Percentiles rank a stretch among this genome's conserved stretches.
Evolutionary conservation across 2,888 invertebrate species (phyloP).

Genomic region (Pyralis farinalis): DNA sequence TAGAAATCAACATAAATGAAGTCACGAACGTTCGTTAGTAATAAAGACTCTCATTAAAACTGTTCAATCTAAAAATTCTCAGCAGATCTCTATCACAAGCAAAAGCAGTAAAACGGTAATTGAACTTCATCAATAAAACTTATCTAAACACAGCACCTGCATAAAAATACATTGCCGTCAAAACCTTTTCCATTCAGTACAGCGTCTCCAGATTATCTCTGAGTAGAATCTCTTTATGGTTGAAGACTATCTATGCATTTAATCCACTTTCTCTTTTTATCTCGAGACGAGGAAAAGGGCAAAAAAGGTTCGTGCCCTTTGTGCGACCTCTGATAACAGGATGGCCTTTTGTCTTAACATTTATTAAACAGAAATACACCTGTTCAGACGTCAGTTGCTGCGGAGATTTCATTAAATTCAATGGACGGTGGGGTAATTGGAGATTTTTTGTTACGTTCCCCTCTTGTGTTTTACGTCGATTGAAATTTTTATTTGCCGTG

Average conservation of each 20-base stretch:
- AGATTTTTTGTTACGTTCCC: constrained; percentile 33
- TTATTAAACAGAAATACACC: constrained; percentile 67
- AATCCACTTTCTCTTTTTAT: constrained; percentile 73
- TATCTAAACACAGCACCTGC: constrained; percentile 38
- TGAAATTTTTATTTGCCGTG: constrained; percentile 4
- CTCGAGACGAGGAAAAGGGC: constrained; percentile 56
- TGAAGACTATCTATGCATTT: constrained; percentile 68
- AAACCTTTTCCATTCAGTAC: constrained; percentile 27
- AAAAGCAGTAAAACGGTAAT: constrained; percentile 15
- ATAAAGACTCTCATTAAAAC: not conserved
- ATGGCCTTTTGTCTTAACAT: constrained; percentile 52
- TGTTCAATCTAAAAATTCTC: not conserved
- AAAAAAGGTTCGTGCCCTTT: constrained; percentile 54
- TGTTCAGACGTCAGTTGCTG: constrained; percentile 51
- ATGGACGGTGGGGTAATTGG: constrained; percentile 48
- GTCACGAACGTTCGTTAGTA: too few species aligned
- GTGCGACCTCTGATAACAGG: constrained; percentile 55
- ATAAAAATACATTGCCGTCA: constrained; percentile 36
- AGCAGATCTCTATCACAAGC: not conserved
- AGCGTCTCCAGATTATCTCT: constrained; percentile 44
- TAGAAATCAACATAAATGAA: too few species aligned
- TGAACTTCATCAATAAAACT: constrained; percentile 30
- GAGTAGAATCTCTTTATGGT: constrained; percentile 58
- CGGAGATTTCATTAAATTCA: constrained; percentile 58
- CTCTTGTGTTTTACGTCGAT: constrained; percentile 23